A percentile compares a stretch with the other conserved stretches of the same genome.
Evolutionary conservation across 2,797 vertebrate genomes (phyloP).

Genomic region (Chaetophractus vellerosus): DNA sequence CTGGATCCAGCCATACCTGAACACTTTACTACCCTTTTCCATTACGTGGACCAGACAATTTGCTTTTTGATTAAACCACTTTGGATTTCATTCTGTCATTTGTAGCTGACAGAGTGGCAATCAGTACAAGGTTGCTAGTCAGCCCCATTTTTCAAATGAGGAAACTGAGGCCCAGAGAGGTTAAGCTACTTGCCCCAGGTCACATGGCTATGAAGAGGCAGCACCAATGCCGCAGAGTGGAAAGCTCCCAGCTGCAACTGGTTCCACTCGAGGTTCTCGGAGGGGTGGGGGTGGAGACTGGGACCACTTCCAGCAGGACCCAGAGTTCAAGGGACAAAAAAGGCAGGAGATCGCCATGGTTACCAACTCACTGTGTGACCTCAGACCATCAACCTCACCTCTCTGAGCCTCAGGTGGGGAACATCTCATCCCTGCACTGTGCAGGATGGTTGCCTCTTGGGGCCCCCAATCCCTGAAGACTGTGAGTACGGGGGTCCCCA

Average conservation of each 20-base stretch:
- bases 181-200: not conserved
- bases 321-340: not conserved
- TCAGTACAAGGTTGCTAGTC: not conserved
- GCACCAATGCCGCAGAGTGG: not conserved
- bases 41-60: not conserved
- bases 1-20: not conserved
- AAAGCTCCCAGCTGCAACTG: not conserved
- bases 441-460: no score
- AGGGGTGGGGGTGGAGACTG: no score
- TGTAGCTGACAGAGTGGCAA: not conserved
- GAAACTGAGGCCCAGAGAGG: conserved; percentile 45
- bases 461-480: not conserved
- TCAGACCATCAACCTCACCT: not conserved
- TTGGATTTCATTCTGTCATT: not conserved
- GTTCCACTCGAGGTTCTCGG: not conserved
- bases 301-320: not conserved
- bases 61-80: not conserved
- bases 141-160: not conserved
- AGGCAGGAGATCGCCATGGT: not conserved
- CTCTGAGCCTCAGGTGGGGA: conserved; percentile 43
- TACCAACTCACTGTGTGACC: conserved; percentile 51
- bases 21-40: not conserved
- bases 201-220: not conserved
- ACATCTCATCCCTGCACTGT: not conserved
- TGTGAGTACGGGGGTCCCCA: not conserved